phyloP scores from a whole-genome alignment of 2,113 vertebrate genomes.

The Syngnathoides biaculeatus region DNA sequence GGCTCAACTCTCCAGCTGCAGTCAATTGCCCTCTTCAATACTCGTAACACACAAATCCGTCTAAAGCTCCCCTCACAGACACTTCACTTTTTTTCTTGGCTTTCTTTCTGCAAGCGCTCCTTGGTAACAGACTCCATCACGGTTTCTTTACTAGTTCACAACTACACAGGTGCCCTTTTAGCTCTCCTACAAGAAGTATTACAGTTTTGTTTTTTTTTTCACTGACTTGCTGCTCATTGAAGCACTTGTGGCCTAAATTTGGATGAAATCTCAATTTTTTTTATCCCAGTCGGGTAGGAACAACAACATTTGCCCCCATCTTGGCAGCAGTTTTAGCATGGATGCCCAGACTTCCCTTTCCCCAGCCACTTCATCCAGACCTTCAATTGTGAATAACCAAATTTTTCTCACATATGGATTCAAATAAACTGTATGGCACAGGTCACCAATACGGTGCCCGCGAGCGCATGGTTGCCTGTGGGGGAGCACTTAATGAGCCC shows the following conservation, averaged over 20 bases:
- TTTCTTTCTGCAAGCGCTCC: slow-evolving; percentile 11
- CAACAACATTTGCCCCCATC: slow-evolving; percentile 33
- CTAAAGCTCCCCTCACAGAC: slow-evolving; percentile 14
- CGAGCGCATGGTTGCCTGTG: too few species aligned
- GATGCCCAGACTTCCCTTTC: too few species aligned
- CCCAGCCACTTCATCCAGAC: too few species aligned
- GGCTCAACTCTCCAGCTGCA: slow-evolving; percentile 6
- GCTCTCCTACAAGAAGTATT: slow-evolving; percentile 33
- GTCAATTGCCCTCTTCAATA: slow-evolving; percentile 27
- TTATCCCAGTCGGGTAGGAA: slow-evolving; percentile 32
- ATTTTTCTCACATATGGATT: too few species aligned
- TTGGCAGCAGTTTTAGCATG: too few species aligned
- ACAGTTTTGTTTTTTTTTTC: slow-evolving; percentile 21
- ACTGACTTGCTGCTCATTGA: slow-evolving; percentile 17
- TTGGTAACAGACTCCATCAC: slow-evolving; percentile 25
- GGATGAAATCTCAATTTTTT: slow-evolving; percentile 50
- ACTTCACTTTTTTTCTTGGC: slow-evolving; percentile 21
- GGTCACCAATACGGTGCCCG: too few species aligned
- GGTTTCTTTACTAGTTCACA: slow-evolving; percentile 27
- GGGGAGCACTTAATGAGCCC: too few species aligned
- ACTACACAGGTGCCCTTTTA: slow-evolving; percentile 38
- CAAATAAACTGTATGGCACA: too few species aligned
- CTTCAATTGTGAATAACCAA: too few species aligned
- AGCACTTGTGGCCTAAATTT: slow-evolving; percentile 47
- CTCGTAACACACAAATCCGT: slow-evolving; percentile 29